phyloP scores from a whole-genome alignment of 2,113 vertebrate genomes.

The Ictidomys tridecemlineatus region DNA sequence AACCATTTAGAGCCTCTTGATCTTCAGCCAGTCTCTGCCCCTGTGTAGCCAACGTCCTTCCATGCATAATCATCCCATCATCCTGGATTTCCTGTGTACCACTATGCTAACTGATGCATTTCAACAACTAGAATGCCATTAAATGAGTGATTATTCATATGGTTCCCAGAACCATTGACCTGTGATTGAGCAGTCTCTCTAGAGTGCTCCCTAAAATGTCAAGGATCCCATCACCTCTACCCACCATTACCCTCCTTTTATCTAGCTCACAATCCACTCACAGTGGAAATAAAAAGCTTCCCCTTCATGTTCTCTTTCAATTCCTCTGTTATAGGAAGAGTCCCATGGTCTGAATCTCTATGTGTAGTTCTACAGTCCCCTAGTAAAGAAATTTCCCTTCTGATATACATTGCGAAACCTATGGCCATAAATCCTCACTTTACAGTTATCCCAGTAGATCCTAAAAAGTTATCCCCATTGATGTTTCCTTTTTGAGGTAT shows the following conservation, averaged over 20 bases:
- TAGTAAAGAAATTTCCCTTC: too few relatives aligned
- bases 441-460: too few relatives aligned
- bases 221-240: neutral
- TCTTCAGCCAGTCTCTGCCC: neutral
- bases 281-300: too few relatives aligned
- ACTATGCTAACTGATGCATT: neutral
- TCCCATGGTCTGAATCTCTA: too few relatives aligned
- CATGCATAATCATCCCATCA: neutral
- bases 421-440: too few relatives aligned
- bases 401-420: too few relatives aligned
- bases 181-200: neutral
- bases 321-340: too few relatives aligned
- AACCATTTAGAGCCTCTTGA: neutral
- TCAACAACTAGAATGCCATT: neutral
- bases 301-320: too few relatives aligned
- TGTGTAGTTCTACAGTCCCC: too few relatives aligned
- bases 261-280: too few relatives aligned
- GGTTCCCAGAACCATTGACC: neutral
- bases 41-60: neutral
- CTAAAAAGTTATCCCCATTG: too few relatives aligned
- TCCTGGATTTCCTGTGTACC: neutral
- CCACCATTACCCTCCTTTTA: neutral
- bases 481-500: too few relatives aligned
- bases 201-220: neutral
- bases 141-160: neutral